These are phyloP conservation scores for Chelonia mydas DNA, from an alignment of 2,797 vertebrate genomes.

Conservation along the genomic window DNA sequence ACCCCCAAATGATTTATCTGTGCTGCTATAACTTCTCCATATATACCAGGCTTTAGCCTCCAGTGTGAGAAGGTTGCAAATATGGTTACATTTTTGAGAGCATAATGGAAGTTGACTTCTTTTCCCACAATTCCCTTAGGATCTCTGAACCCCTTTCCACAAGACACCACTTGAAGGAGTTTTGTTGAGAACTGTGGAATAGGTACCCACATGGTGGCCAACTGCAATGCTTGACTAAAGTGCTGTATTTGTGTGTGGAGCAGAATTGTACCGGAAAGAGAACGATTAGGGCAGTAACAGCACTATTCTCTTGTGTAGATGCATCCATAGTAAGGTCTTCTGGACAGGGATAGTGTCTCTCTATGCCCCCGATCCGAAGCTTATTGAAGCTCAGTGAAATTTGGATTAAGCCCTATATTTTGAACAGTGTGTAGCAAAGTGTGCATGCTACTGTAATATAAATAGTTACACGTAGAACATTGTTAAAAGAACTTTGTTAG, in stretches of 20 bases:
- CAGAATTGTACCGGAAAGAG: background rate
- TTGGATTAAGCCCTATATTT: too few relatives aligned
- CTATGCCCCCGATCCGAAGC: too few relatives aligned
- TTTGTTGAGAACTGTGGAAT: background rate
- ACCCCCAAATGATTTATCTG: too few relatives aligned
- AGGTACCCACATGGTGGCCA: background rate
- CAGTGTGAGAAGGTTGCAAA: background rate
- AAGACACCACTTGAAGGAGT: background rate
- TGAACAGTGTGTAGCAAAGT: too few relatives aligned
- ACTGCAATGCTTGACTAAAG: slow-evolving; percentile 35
- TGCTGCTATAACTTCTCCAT: too few relatives aligned
- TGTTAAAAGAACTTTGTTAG: slow-evolving; percentile 28
- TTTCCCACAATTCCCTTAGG: background rate
- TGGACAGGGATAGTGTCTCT: too few relatives aligned
- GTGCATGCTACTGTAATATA: too few relatives aligned
- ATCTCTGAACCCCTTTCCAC: background rate
- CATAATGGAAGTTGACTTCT: background rate
- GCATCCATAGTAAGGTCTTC: too few relatives aligned
- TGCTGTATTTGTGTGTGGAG: slow-evolving; percentile 12
- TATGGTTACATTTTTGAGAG: too few relatives aligned
- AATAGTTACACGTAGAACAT: too few relatives aligned
- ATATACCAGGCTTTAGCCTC: too few relatives aligned
- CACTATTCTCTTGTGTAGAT: background rate
- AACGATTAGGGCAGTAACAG: background rate
- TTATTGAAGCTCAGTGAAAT: too few relatives aligned